A percentile compares a stretch with the other conserved stretches of the same genome.
phyloP scores from a whole-genome alignment of 1,140 invertebrate genomes.

The Anadara kagoshimensis region DNA sequence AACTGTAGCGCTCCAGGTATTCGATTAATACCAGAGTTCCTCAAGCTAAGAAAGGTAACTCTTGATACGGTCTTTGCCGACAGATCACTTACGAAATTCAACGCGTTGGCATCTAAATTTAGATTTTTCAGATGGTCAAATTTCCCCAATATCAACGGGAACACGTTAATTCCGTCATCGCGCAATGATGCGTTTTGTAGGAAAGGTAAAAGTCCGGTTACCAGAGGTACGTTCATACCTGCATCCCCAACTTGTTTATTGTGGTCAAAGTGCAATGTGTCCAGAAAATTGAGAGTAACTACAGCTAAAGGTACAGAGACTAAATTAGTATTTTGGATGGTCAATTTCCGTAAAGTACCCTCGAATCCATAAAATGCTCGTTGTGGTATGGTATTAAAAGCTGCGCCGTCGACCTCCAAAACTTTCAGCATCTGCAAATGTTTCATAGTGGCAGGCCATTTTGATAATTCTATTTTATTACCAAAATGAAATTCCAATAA shows the following conservation, averaged over 20 bases:
- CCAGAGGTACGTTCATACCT: slow-evolving; percentile 30
- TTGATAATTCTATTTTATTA: background rate
- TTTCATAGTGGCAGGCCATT: slow-evolving; percentile 33
- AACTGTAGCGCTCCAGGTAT: slow-evolving; percentile 32
- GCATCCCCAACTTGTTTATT: slow-evolving; percentile 29
- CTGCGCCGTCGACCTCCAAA: slow-evolving; percentile 15
- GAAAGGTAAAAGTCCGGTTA: slow-evolving; percentile 18
- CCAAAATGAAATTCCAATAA: slow-evolving; percentile 21
- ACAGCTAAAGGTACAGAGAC: slow-evolving; percentile 30
- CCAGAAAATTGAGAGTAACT: slow-evolving; percentile 15
- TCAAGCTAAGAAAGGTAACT: slow-evolving; percentile 26
- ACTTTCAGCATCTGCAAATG: slow-evolving; percentile 28
- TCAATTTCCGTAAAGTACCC: slow-evolving; percentile 24
- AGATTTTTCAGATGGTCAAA: slow-evolving; percentile 23
- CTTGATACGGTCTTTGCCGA: slow-evolving; percentile 20
- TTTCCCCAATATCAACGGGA: slow-evolving; percentile 26
- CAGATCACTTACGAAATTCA: slow-evolving; percentile 39
- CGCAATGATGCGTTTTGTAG: slow-evolving; percentile 23
- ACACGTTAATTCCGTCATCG: slow-evolving; percentile 31
- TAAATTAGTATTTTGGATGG: slow-evolving; percentile 16
- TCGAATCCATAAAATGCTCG: slow-evolving; percentile 36
- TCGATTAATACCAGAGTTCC: slow-evolving; percentile 30
- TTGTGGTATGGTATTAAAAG: slow-evolving; percentile 17
- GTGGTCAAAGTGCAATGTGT: slow-evolving; percentile 32
- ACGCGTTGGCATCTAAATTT: slow-evolving; percentile 19